Percentiles rank a stretch among this genome's conserved stretches.
Conservation (phyloP, 2,797 vertebrate species). For the Myotis planiceps region DNA sequence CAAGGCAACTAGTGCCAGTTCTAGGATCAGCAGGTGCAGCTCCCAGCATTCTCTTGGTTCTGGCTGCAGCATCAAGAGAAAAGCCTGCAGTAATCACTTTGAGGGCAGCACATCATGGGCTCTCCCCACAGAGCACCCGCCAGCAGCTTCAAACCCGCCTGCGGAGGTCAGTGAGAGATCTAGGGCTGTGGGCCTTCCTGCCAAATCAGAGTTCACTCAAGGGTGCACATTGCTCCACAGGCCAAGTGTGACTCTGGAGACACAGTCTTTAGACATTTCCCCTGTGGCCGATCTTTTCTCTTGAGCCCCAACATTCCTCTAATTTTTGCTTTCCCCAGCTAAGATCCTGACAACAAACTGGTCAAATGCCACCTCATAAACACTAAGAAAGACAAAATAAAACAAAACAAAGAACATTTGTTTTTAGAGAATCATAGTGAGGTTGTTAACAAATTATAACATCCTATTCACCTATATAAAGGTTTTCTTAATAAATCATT, state of each 20-base stretch:
- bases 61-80: conserved; percentile 15
- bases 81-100: background rate
- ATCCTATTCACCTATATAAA: background rate
- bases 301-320: background rate
- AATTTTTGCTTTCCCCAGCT: background rate
- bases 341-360: background rate
- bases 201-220: conserved; percentile 24
- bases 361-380: conserved; percentile 24
- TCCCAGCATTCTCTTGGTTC: background rate
- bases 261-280: background rate
- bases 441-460: background rate
- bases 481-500: background rate
- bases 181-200: background rate
- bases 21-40: background rate
- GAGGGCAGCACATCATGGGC: background rate
- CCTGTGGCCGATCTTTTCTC: background rate
- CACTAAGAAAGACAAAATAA: background rate
- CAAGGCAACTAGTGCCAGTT: background rate
- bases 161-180: background rate
- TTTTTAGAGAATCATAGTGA: background rate
- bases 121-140: background rate
- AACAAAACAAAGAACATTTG: background rate
- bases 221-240: background rate
- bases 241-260: background rate
- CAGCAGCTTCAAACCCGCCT: background rate